These are phyloP conservation scores for Gallinago nigripennis DNA, from an alignment of 2,797 vertebrate species.

Conservation along the genomic window DNA sequence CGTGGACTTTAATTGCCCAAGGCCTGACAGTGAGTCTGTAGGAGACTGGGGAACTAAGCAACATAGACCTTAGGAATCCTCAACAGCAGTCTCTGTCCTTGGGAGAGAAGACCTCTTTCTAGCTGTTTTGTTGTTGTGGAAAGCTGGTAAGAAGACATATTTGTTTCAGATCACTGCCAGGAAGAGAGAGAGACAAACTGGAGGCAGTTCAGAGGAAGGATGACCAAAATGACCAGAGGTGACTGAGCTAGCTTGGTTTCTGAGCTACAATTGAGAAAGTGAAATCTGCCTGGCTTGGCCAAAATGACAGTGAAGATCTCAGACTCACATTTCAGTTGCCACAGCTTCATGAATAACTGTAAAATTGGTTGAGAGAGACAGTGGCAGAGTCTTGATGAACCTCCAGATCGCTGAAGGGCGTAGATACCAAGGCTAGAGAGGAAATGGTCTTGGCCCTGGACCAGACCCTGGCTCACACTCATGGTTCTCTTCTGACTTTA, in stretches of 20 bases:
- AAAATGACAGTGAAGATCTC: conserved; percentile 1
- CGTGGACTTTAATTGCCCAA: not conserved
- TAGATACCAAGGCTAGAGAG: not conserved
- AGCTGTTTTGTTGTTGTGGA: not conserved
- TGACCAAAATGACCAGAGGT: conserved; percentile 5
- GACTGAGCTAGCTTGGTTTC: conserved; percentile 13
- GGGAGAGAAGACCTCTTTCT: not conserved
- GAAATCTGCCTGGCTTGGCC: not conserved
- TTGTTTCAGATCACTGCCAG: not conserved
- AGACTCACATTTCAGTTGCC: not conserved
- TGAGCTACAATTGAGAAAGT: not conserved
- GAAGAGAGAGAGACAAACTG: not conserved
- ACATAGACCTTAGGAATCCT: not conserved
- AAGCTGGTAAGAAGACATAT: not conserved
- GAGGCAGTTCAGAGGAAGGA: not conserved
- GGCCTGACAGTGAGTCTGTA: not conserved
- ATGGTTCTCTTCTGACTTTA: not conserved
- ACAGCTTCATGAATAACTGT: not conserved
- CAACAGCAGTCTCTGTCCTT: not conserved
- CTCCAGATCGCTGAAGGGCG: not conserved
- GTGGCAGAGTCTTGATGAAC: not conserved
- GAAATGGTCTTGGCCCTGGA: not conserved
- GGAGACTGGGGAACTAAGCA: not conserved
- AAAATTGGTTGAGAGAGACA: not conserved
- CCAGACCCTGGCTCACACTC: not conserved